A percentile compares a stretch with the other conserved stretches of the same genome.
These are phyloP conservation scores for Odocoileus virginianus DNA, from an alignment of 2,113 vertebrate genomes.

Conservation along the genomic window DNA sequence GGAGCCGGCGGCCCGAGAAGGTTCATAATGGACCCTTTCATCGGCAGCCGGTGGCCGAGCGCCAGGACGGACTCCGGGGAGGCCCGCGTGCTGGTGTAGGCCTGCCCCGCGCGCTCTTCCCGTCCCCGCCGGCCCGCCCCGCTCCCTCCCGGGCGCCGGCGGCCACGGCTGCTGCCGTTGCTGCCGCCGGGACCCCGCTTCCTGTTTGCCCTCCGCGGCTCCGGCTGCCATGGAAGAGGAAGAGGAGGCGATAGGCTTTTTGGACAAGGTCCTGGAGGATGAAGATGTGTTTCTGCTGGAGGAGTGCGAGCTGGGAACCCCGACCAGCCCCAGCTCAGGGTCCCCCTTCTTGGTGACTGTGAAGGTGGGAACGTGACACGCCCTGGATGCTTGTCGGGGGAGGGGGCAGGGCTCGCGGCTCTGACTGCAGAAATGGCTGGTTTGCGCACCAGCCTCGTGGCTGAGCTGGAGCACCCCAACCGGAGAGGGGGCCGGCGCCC, in stretches of 20 bases:
- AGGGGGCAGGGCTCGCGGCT: constrained; percentile 53
- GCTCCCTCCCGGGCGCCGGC: constrained; percentile 38
- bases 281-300: constrained; percentile 88
- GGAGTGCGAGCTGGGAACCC: constrained; percentile 88
- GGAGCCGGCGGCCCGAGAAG: constrained; percentile 46
- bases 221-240: constrained; percentile 87
- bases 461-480: neutral
- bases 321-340: constrained; percentile 80
- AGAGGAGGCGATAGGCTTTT: constrained; percentile 89
- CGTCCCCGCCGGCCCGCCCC: constrained; percentile 1
- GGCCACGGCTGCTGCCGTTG: neutral
- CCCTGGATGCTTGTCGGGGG: constrained; percentile 49
- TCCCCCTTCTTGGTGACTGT: constrained; percentile 80
- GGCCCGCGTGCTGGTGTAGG: constrained; percentile 70
- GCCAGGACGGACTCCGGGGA: constrained; percentile 63
- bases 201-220: constrained; percentile 65
- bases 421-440: constrained; percentile 48
- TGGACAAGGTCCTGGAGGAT: constrained; percentile 95
- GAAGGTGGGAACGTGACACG: constrained; percentile 87
- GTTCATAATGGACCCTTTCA: constrained; percentile 72
- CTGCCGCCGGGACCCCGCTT: constrained; percentile 62
- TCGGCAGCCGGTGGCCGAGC: constrained; percentile 60
- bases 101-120: constrained; percentile 61
- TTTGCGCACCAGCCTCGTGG: constrained; percentile 30
- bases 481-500: neutral